phyloP scores from a whole-genome alignment of 1,140 invertebrate species.

The Nixonia krombeini region DNA sequence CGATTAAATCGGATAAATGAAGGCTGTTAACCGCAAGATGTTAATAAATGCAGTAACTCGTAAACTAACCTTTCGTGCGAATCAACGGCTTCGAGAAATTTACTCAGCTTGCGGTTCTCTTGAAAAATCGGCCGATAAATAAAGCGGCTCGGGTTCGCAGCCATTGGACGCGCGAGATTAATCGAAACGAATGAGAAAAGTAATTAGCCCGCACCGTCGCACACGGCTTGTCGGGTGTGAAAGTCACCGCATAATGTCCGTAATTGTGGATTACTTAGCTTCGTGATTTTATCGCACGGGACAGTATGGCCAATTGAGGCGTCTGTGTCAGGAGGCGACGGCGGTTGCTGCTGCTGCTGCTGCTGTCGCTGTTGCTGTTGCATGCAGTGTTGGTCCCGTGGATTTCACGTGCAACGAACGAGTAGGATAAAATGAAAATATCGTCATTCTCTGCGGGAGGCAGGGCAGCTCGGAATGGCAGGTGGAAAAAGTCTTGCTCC shows the following conservation, averaged over 20 bases:
- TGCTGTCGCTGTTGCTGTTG: too few species aligned
- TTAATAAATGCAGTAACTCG: conserved; percentile 5
- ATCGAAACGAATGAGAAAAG: conserved; percentile 16
- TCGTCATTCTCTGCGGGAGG: conserved; percentile 29
- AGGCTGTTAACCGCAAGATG: too few species aligned
- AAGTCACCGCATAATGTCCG: not conserved
- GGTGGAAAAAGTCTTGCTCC: conserved; percentile 65
- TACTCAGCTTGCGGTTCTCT: not conserved
- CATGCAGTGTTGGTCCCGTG: too few species aligned
- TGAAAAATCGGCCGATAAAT: conserved; percentile 6
- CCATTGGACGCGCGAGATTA: conserved; percentile 5
- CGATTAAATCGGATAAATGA: too few species aligned
- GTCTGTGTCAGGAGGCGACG: conserved; percentile 5
- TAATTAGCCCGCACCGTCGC: conserved; percentile 9
- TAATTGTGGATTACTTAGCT: not conserved
- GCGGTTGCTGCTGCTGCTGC: too few species aligned
- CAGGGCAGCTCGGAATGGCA: conserved; percentile 42
- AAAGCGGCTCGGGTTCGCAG: conserved; percentile 1
- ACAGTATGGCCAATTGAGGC: conserved; percentile 6
- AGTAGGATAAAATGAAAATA: conserved; percentile 21
- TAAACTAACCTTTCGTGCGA: conserved; percentile 11
- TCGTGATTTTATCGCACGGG: conserved; percentile 3
- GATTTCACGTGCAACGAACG: conserved; percentile 4
- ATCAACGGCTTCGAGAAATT: conserved; percentile 7
- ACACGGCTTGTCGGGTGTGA: not conserved